Percentiles rank a stretch among this genome's conserved stretches.
Evolutionary conservation across 2,797 vertebrate genomes (phyloP).

Genomic region (Sebastes cheni): DNA sequence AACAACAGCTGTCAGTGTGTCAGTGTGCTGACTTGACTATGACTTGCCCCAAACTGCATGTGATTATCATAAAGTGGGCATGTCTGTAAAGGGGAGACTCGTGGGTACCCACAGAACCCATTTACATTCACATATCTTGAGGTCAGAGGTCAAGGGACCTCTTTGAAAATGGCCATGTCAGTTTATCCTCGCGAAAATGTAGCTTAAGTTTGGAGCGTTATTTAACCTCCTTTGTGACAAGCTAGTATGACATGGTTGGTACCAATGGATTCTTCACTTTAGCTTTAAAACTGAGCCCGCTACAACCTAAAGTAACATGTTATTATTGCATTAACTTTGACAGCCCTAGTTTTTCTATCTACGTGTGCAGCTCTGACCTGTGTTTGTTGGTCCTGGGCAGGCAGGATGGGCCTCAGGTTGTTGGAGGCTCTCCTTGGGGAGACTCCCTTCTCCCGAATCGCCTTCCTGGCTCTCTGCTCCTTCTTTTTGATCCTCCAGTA

Average conservation of each 20-base stretch:
- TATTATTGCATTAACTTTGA: not conserved
- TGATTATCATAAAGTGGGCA: no score
- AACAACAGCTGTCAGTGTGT: no score
- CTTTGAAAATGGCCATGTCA: accelerated
- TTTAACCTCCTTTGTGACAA: no score
- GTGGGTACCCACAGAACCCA: no score
- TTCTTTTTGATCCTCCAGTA: conserved; percentile 87
- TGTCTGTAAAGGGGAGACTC: no score
- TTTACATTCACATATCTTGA: accelerated
- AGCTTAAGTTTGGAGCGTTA: no score
- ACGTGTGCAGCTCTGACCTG: conserved; percentile 32
- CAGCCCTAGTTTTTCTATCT: not conserved
- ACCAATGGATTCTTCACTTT: accelerated
- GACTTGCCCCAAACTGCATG: no score
- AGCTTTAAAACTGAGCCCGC: no score
- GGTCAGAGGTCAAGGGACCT: no score
- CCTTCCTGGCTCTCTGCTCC: conserved; percentile 84
- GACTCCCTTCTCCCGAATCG: conserved; percentile 64
- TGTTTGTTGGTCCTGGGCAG: conserved; percentile 27
- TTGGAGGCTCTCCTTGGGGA: conserved; percentile 31
- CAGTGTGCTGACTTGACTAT: no score
- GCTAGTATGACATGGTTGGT: no score
- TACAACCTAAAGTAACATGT: no score
- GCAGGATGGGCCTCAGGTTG: conserved; percentile 42
- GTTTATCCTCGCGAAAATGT: accelerated